Conservation (phyloP, 2,888 invertebrate species). For the Meteorus cinctellus region DNA sequence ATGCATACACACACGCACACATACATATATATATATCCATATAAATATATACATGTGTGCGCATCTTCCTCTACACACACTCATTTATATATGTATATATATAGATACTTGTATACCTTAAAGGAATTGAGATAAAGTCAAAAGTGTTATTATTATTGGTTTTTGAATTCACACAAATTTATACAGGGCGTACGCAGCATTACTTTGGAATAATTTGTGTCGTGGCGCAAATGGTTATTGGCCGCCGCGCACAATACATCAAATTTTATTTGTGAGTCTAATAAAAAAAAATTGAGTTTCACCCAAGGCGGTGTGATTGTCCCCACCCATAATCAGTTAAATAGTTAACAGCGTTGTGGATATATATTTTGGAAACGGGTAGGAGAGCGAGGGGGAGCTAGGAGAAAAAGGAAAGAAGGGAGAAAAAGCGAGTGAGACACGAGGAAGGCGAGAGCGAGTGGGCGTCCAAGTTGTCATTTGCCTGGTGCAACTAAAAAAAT, state of each 20-base stretch:
- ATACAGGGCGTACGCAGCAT: background rate
- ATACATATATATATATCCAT: too few relatives aligned
- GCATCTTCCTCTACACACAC: too few relatives aligned
- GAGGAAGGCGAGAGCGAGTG: background rate
- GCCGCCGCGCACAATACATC: background rate
- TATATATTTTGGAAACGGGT: too few relatives aligned
- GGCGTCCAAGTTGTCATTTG: background rate
- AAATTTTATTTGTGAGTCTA: too few relatives aligned
- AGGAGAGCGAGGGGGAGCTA: too few relatives aligned
- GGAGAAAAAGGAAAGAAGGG: too few relatives aligned
- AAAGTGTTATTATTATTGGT: background rate
- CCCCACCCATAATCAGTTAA: background rate
- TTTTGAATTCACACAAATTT: background rate
- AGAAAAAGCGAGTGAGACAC: background rate
- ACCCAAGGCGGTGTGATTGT: background rate
- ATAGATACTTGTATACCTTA: background rate
- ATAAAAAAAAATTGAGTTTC: too few relatives aligned
- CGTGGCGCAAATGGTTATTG: background rate
- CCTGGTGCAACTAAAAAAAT: background rate
- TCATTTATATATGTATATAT: background rate
- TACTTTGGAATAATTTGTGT: background rate
- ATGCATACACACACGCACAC: too few relatives aligned
- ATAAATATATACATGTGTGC: too few relatives aligned
- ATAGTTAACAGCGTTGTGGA: too few relatives aligned
- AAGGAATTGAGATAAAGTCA: background rate